Evolutionary conservation across 2,113 vertebrate genomes (phyloP), one percentile per base, ranked within the genome.

Genomic region (Peromyscus maniculatus): DNA sequence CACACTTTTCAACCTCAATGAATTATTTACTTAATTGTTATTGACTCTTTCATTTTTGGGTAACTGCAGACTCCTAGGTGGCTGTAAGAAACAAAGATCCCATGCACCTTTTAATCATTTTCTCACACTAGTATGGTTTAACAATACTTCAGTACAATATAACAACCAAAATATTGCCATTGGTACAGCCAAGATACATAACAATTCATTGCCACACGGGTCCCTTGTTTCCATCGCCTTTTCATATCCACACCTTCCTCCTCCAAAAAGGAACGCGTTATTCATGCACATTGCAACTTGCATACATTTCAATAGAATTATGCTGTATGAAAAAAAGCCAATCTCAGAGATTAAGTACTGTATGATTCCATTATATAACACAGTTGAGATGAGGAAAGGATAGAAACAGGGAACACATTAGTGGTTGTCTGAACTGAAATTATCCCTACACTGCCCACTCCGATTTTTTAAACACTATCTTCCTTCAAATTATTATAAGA

Each of bases 221-320:
- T 52, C 12, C 26, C 49, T 80, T 82, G n/a, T 31, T 80, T 33
- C 21, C 11, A 46, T 24, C 57, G 22, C 67, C 46, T 88, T 94
- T 91, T 82, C n/a, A 39, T 24, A 94, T 33, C 4, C 57, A 75
- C 5, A 71, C 9, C 15, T 57, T 67, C 19, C 43, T 74, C 31
- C 7, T 55, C 43, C 12, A 82, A 46, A 87, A 67, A 33, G 57
- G 67, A 88, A 75, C 67, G 39, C 5, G 33, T 67, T 88, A 74
- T 66, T 72, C 26, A 52, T 52, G 33, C 9, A 52, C 52, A 67
- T 11, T 57, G 17, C 12, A 72, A 66, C 10, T 86, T 94, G 31
- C 43, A 22, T n/a, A 79, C 13, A 80, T 91, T 46, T 87, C 80
- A 91, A 74, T 59, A 91, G 72, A 94, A n/a, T 55, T 94, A 46